These are phyloP conservation scores for Poeciliopsis prolifica DNA, from an alignment of 2,113 vertebrate species.

Conservation along the genomic window DNA sequence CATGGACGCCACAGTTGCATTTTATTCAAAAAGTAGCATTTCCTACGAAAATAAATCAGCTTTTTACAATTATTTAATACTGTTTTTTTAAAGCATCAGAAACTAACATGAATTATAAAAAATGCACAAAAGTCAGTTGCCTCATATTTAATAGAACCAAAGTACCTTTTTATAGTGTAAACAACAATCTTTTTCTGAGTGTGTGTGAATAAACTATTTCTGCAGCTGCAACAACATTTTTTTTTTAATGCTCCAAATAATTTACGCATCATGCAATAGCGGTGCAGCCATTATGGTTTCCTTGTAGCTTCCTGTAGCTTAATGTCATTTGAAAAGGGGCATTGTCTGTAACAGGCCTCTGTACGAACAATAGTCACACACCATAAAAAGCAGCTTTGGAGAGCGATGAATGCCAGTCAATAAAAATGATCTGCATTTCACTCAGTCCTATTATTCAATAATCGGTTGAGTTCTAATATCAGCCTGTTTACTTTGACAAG, in stretches of 20 bases:
- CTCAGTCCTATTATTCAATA: too few species aligned
- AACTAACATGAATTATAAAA: neutral
- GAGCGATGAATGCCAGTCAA: too few species aligned
- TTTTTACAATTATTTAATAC: too few species aligned
- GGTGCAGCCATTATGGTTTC: neutral
- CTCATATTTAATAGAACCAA: neutral
- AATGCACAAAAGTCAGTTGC: neutral
- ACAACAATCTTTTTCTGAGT: neutral
- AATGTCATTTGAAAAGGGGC: neutral
- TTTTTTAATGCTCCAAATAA: neutral
- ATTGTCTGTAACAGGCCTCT: neutral
- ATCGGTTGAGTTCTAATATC: too few species aligned
- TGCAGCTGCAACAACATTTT: neutral
- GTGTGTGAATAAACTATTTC: too few species aligned
- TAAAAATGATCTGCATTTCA: too few species aligned
- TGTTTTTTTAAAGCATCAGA: too few species aligned
- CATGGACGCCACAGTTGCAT: too few species aligned
- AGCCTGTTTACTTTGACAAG: neutral
- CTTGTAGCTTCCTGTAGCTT: neutral
- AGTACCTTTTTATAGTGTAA: neutral
- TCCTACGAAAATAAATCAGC: too few species aligned
- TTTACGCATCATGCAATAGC: neutral
- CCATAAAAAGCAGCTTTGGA: neutral
- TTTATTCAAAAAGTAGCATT: too few species aligned
- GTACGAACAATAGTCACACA: neutral